Conservation (phyloP, 2,888 invertebrate species). For the Ceratothoa steindachneri region DNA sequence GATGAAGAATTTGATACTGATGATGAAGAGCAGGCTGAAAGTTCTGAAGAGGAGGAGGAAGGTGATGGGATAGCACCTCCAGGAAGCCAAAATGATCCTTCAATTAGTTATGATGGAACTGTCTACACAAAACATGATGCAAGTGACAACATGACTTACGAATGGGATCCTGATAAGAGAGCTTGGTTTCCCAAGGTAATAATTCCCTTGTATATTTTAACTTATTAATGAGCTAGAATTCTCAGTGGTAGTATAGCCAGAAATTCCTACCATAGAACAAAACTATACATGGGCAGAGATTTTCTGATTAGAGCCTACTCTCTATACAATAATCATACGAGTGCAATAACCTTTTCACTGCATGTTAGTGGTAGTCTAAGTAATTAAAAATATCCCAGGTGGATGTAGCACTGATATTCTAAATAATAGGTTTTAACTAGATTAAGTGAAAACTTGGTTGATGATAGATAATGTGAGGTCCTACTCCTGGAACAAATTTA, state of each 20-base stretch:
- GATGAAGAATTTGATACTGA: conserved; percentile 41
- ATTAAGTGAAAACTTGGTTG: too few species aligned
- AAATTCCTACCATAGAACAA: not conserved
- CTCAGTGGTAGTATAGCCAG: too few species aligned
- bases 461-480: too few species aligned
- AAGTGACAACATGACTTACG: conserved; percentile 78
- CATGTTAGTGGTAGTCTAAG: too few species aligned
- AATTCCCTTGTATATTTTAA: not conserved
- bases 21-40: conserved; percentile 7
- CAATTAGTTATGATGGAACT: conserved; percentile 17
- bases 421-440: too few species aligned
- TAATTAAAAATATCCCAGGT: too few species aligned
- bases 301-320: too few species aligned
- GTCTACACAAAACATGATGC: conserved; percentile 57
- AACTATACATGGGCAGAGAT: not conserved
- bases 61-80: conserved; percentile 31
- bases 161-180: conserved; percentile 84
- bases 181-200: conserved; percentile 79
- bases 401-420: too few species aligned
- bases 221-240: not conserved
- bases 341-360: too few species aligned
- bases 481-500: too few species aligned
- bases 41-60: conserved; percentile 11
- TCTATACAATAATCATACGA: too few species aligned
- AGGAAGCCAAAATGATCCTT: conserved; percentile 22